phyloP scores from a whole-genome alignment of 2,888 invertebrate genomes.

The Linnaemya vulpina region DNA sequence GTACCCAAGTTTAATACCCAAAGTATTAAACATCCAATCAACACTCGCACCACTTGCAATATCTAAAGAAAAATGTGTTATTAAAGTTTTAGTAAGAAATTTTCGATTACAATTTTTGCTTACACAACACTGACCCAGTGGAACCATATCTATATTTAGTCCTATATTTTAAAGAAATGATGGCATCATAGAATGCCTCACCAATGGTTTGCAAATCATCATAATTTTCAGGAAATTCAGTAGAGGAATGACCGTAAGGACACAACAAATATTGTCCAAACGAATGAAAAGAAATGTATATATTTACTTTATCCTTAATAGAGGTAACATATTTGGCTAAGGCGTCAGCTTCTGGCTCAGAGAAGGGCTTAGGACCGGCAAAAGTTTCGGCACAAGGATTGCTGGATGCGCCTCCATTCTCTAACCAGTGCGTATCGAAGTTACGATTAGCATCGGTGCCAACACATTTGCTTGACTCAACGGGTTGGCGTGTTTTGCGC shows the following conservation, averaged over 20 bases:
- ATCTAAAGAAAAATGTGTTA: slow-evolving; percentile 77
- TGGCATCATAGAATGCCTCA: slow-evolving; percentile 84
- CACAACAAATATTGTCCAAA: slow-evolving; percentile 86
- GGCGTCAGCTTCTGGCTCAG: slow-evolving; percentile 84
- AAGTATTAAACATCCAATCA: slow-evolving; percentile 85
- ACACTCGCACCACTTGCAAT: slow-evolving; percentile 82
- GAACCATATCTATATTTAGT: slow-evolving; percentile 84
- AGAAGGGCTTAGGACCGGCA: slow-evolving; percentile 84
- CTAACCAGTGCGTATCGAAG: slow-evolving; percentile 80
- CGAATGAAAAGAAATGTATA: slow-evolving; percentile 86
- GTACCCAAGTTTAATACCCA: slow-evolving; percentile 84
- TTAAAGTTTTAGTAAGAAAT: not conserved
- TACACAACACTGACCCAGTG: slow-evolving; percentile 85
- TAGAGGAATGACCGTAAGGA: slow-evolving; percentile 84
- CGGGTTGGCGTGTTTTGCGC: slow-evolving; percentile 86
- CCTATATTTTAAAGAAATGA: slow-evolving; percentile 83
- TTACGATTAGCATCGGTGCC: slow-evolving; percentile 82
- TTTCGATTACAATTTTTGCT: slow-evolving; percentile 54
- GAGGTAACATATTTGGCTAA: slow-evolving; percentile 83
- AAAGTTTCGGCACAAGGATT: slow-evolving; percentile 83
- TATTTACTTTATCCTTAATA: slow-evolving; percentile 82
- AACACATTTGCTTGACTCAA: slow-evolving; percentile 77
- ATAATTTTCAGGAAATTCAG: slow-evolving; percentile 83
- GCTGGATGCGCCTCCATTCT: slow-evolving; percentile 83
- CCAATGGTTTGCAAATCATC: slow-evolving; percentile 83